A percentile compares a stretch with the other conserved stretches of the same genome.
Conservation (phyloP, 2,113 vertebrate genomes). For the Oenanthe oenanthe region DNA sequence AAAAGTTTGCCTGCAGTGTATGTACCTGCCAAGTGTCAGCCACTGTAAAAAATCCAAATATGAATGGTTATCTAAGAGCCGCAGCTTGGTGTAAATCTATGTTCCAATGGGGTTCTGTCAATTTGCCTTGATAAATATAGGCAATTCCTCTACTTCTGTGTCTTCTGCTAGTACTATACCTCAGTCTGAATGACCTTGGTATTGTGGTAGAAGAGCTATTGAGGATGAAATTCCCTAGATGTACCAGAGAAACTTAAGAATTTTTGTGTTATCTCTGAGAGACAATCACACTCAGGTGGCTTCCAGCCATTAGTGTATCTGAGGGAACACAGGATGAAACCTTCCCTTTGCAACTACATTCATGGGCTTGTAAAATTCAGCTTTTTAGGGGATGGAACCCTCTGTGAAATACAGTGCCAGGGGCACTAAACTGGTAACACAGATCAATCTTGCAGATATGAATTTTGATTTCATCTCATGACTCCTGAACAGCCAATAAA, state of each 20-base stretch:
- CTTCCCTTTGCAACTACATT: background rate
- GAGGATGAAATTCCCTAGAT: background rate
- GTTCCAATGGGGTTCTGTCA: rapidly evolving
- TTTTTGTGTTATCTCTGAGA: background rate
- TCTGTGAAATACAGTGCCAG: background rate
- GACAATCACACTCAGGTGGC: rapidly evolving
- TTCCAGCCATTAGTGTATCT: background rate
- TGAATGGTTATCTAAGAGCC: background rate
- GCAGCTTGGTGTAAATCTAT: background rate
- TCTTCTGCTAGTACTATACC: background rate
- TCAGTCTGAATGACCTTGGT: background rate
- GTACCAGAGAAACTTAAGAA: background rate
- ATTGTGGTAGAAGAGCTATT: background rate
- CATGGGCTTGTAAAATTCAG: background rate
- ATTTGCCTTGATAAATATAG: background rate
- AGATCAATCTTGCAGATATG: background rate
- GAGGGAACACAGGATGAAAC: background rate
- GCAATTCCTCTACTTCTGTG: background rate
- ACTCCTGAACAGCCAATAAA: background rate
- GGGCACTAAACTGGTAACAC: background rate
- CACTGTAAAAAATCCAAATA: background rate
- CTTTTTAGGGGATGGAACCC: background rate
- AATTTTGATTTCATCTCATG: background rate
- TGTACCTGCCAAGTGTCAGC: background rate
- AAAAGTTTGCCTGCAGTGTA: background rate